A percentile compares a stretch with the other conserved stretches of the same genome.
Conservation (phyloP, 2,797 vertebrate genomes). For the Ibycter americanus region DNA sequence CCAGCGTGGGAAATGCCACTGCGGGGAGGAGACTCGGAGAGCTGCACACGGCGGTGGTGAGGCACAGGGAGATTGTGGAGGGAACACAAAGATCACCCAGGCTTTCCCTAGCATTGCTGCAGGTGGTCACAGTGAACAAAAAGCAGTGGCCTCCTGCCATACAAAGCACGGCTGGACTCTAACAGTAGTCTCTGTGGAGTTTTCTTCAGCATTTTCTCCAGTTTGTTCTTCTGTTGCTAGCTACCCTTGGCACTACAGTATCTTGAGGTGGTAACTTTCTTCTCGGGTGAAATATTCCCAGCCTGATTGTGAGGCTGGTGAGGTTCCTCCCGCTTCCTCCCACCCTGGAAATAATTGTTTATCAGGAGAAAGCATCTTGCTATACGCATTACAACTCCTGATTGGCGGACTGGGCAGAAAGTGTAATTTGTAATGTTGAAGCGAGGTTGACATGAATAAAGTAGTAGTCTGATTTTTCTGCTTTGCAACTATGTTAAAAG, state of each 20-base stretch:
- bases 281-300: neutral
- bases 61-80: fast-evolving
- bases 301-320: neutral
- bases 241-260: neutral
- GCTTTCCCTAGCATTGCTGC: neutral
- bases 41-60: neutral
- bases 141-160: neutral
- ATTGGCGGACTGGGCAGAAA: constrained; percentile 1
- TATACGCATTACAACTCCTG: neutral
- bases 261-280: neutral
- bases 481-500: constrained; percentile 12
- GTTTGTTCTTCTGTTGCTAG: neutral
- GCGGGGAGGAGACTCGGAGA: neutral
- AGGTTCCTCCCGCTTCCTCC: neutral
- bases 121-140: neutral
- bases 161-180: neutral
- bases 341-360: constrained; percentile 28
- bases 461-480: neutral
- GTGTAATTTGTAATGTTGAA: constrained; percentile 41
- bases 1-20: neutral
- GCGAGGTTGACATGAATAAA: constrained; percentile 47
- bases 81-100: neutral
- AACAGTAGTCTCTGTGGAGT: neutral
- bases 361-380: neutral
- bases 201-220: neutral